Percentiles rank a stretch among this genome's conserved stretches.
These are phyloP conservation scores for Lontra canadensis DNA, from an alignment of 2,113 vertebrate genomes.

Conservation along the genomic window DNA sequence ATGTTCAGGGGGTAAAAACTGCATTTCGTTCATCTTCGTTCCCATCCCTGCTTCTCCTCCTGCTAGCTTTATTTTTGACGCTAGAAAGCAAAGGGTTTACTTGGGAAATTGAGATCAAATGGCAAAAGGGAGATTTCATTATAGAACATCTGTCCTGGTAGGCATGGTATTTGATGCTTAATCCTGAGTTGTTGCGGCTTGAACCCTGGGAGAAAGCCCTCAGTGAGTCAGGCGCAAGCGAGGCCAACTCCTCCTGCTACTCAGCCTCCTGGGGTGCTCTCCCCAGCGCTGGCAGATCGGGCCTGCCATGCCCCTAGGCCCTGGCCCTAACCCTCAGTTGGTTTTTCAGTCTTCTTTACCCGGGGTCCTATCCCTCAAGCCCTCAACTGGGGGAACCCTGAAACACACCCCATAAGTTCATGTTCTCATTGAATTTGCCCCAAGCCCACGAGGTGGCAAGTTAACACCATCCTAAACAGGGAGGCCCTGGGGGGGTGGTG, in stretches of 20 bases:
- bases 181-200: no score
- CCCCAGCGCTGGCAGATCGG: no score
- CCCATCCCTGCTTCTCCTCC: neutral
- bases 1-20: neutral
- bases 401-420: neutral
- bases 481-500: neutral
- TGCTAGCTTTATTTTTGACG: neutral
- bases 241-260: no score
- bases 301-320: no score
- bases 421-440: neutral
- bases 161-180: neutral
- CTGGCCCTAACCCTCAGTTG: no score
- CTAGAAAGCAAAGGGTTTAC: neutral
- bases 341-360: no score
- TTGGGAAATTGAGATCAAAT: neutral
- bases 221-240: fast-evolving
- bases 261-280: no score
- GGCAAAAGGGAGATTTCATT: neutral
- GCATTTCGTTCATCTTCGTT: neutral
- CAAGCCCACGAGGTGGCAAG: neutral
- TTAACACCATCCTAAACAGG: neutral
- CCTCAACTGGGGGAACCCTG: no score
- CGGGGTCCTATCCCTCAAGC: no score
- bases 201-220: no score
- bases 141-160: neutral